Evolutionary conservation across 2,113 vertebrate genomes (phyloP).

Genomic region (Lucifuga dentata): DNA sequence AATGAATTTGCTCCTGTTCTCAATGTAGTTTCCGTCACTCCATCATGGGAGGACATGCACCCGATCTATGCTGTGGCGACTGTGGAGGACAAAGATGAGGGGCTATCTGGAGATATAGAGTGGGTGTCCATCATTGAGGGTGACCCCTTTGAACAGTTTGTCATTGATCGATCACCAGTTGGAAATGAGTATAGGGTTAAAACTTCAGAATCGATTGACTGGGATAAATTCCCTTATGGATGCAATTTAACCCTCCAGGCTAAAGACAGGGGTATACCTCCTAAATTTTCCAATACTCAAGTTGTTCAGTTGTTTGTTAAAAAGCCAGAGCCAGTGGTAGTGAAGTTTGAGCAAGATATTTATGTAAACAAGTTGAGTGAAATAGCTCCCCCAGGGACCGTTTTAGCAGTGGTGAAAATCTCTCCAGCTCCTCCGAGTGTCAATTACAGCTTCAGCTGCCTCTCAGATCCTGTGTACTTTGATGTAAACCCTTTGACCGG

Average conservation of each 20-base stretch:
- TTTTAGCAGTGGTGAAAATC: slow-evolving; percentile 88
- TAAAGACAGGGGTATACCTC: slow-evolving; percentile 92
- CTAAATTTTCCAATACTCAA: slow-evolving; percentile 88
- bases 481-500: slow-evolving; percentile 91
- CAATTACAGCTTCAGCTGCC: slow-evolving; percentile 88
- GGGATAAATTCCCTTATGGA: slow-evolving; percentile 88
- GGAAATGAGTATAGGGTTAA: slow-evolving; percentile 91
- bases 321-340: slow-evolving; percentile 77
- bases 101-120: slow-evolving; percentile 93
- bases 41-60: slow-evolving; percentile 86
- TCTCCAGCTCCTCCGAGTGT: slow-evolving; percentile 83
- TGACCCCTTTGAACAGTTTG: slow-evolving; percentile 91
- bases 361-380: slow-evolving; percentile 91
- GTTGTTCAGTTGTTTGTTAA: slow-evolving; percentile 87
- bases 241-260: slow-evolving; percentile 95
- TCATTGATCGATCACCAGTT: slow-evolving; percentile 86
- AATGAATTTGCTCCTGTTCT: slow-evolving; percentile 91
- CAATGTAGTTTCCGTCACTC: slow-evolving; percentile 83
- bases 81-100: slow-evolving; percentile 93
- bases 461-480: slow-evolving; percentile 87
- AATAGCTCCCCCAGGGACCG: slow-evolving; percentile 91
- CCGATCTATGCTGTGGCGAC: slow-evolving; percentile 88
- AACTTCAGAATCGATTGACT: slow-evolving; percentile 86
- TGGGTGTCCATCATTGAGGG: slow-evolving; percentile 93
- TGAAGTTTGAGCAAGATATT: slow-evolving; percentile 87